phyloP scores from a whole-genome alignment of 2,113 vertebrate genomes.

The Python bivittatus region DNA sequence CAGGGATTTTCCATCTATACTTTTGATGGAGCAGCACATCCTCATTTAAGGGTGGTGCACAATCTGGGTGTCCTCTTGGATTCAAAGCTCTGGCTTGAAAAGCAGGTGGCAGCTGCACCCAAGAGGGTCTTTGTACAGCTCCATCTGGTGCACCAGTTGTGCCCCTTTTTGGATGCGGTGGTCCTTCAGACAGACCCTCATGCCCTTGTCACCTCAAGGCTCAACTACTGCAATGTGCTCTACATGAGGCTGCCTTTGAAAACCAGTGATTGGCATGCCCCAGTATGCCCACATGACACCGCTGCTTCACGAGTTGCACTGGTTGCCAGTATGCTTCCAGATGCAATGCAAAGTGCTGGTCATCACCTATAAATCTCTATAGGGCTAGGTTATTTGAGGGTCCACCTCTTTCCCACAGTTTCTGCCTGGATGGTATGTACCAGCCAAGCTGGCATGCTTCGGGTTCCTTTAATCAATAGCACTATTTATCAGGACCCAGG shows the following conservation, averaged over 20 bases:
- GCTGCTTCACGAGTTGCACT: neutral
- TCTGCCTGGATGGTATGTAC: neutral
- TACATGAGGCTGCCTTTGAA: neutral
- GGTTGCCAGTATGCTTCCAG: neutral
- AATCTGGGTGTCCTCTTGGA: neutral
- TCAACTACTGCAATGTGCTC: neutral
- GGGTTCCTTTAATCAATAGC: too few species aligned
- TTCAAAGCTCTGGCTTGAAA: neutral
- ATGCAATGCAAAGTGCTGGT: neutral
- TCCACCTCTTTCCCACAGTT: neutral
- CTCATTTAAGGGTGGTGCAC: neutral
- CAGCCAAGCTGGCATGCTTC: neutral
- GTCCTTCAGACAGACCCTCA: neutral
- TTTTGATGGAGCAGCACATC: neutral
- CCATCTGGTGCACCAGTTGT: neutral
- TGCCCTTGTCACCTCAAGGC: neutral
- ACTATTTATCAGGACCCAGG: too few species aligned
- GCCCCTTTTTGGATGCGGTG: neutral
- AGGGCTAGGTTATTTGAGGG: neutral
- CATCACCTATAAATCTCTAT: neutral
- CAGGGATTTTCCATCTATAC: neutral
- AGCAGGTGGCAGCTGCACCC: neutral
- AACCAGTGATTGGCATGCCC: neutral
- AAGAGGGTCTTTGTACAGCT: neutral
- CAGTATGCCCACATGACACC: neutral